Evolutionary conservation across 2,113 vertebrate species (phyloP).

Genomic region (Brienomyrus brachyistius): DNA sequence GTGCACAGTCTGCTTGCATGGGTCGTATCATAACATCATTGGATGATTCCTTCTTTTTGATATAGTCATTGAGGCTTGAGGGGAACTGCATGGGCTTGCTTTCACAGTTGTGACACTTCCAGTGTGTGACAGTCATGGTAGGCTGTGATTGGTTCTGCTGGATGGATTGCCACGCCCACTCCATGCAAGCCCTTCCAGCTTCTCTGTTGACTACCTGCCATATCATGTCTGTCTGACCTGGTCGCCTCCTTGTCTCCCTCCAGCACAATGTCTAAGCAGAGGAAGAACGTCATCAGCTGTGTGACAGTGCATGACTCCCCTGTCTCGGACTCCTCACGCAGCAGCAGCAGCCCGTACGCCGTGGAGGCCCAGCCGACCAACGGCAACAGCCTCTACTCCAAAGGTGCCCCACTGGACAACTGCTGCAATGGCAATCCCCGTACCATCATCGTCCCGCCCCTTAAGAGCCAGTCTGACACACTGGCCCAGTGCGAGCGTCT

Average conservation of each 20-base stretch:
- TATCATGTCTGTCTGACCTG: neutral
- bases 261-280: constrained; percentile 78
- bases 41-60: neutral
- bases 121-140: neutral
- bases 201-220: neutral
- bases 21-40: neutral
- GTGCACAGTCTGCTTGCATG: neutral
- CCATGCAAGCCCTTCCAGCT: neutral
- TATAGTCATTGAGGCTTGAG: neutral
- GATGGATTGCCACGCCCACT: neutral
- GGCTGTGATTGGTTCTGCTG: neutral
- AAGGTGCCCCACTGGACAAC: constrained; percentile 59
- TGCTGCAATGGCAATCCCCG: constrained; percentile 76
- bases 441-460: constrained; percentile 91
- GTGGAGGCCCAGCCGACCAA: constrained; percentile 59
- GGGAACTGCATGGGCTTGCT: neutral
- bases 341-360: constrained; percentile 79
- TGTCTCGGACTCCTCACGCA: constrained; percentile 79
- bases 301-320: constrained; percentile 91
- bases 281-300: constrained; percentile 97
- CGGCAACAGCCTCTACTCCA: constrained; percentile 52
- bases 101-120: neutral
- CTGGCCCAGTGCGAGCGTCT: constrained; percentile 81
- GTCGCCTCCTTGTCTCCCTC: constrained; percentile 16
- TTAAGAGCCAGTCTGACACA: constrained; percentile 83